Percentiles rank a stretch among this genome's conserved stretches.
These are phyloP conservation scores for Papilio xuthus DNA, from an alignment of 1,140 invertebrate species.

Conservation along the genomic window DNA sequence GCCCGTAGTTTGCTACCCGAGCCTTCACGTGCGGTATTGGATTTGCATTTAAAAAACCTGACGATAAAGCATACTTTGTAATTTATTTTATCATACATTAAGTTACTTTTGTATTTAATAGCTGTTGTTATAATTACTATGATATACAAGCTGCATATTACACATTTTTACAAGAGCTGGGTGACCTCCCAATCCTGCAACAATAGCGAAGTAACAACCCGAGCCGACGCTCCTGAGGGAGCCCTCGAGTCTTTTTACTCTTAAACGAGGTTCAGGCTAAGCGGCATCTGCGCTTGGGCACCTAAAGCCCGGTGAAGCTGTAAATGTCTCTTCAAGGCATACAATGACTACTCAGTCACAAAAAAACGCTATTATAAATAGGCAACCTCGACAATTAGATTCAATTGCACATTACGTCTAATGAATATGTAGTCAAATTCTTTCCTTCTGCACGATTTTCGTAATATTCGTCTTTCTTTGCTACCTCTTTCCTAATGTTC, in stretches of 20 bases:
- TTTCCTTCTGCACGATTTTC: not conserved
- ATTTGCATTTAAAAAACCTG: slow-evolving; percentile 93
- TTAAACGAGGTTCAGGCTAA: no score
- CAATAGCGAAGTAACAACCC: no score
- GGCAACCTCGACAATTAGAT: not conserved
- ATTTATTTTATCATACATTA: slow-evolving; percentile 40
- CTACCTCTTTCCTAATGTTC: not conserved
- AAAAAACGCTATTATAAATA: not conserved
- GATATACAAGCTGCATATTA: not conserved
- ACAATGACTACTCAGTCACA: no score
- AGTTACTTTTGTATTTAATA: slow-evolving; percentile 39
- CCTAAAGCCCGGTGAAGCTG: no score
- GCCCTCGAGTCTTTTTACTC: no score
- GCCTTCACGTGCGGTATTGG: slow-evolving; percentile 89
- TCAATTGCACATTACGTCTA: not conserved
- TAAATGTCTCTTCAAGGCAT: no score
- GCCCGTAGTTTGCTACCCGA: slow-evolving; percentile 94
- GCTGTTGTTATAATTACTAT: not conserved
- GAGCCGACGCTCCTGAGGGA: no score
- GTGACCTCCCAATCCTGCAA: no score
- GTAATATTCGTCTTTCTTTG: not conserved
- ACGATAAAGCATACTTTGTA: not conserved
- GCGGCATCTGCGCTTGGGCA: no score
- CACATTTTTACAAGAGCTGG: no score
- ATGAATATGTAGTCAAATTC: not conserved